A percentile compares a stretch with the other conserved stretches of the same genome.
Evolutionary conservation across 2,797 vertebrate species (phyloP).

Genomic region (Bryconaethiops microstoma): DNA sequence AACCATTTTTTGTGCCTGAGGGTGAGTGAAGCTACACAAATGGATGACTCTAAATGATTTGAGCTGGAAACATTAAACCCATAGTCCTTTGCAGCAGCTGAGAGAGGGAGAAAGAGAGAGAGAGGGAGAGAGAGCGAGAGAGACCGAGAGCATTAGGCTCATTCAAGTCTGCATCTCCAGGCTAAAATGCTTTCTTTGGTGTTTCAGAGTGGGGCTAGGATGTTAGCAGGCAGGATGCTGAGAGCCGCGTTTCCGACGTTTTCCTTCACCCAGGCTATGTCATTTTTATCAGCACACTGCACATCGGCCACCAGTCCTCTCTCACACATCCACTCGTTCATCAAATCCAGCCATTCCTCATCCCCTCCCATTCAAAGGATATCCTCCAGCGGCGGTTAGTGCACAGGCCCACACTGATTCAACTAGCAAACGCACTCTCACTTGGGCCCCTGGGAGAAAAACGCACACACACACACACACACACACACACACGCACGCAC

Average conservation of each 20-base stretch:
- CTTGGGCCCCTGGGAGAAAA: slow-evolving; percentile 57
- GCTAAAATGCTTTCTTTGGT: slow-evolving; percentile 37
- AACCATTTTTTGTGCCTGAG: slow-evolving; percentile 32
- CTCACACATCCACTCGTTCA: slow-evolving; percentile 81
- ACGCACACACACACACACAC: slow-evolving; percentile 29
- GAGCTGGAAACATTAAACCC: slow-evolving; percentile 41
- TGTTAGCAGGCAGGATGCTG: slow-evolving; percentile 8
- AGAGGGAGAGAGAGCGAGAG: slow-evolving; percentile 7
- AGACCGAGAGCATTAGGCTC: slow-evolving; percentile 11
- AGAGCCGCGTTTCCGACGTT: slow-evolving; percentile 23
- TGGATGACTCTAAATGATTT: slow-evolving; percentile 39
- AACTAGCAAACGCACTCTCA: slow-evolving; percentile 77
- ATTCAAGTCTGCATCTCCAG: slow-evolving; percentile 36
- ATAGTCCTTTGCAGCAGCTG: slow-evolving; percentile 23
- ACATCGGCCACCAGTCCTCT: slow-evolving; percentile 78
- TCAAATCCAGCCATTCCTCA: slow-evolving; percentile 80
- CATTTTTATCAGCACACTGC: slow-evolving; percentile 40
- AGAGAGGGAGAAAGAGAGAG: slow-evolving; percentile 7
- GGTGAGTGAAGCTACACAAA: slow-evolving; percentile 41
- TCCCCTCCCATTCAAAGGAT: slow-evolving; percentile 78
- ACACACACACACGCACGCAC: no score
- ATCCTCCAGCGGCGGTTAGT: slow-evolving; percentile 77
- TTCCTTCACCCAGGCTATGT: slow-evolving; percentile 15
- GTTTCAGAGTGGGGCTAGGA: slow-evolving; percentile 13
- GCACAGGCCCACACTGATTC: slow-evolving; percentile 79